Conservation (phyloP, 1,140 invertebrate species). For the Scylla paramamosain region DNA sequence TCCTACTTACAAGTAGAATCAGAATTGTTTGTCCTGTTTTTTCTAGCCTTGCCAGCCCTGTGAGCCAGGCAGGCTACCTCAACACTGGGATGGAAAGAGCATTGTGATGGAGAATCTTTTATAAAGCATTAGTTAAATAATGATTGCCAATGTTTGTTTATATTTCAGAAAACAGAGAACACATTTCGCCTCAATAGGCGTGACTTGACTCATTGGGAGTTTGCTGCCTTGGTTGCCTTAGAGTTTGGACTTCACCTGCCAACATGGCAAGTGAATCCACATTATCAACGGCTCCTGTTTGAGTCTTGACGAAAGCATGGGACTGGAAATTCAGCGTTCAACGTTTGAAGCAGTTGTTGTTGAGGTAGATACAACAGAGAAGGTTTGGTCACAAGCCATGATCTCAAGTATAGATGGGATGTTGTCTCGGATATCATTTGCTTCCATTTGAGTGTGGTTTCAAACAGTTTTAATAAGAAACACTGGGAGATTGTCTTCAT, state of each 20-base stretch:
- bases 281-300: slow-evolving; percentile 95
- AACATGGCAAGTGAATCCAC: slow-evolving; percentile 94
- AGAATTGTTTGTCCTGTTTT: too few relatives aligned
- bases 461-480: slow-evolving; percentile 1
- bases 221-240: slow-evolving; percentile 95
- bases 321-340: slow-evolving; percentile 30
- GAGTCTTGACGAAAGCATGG: slow-evolving; percentile 82
- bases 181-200: slow-evolving; percentile 94
- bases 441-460: background rate
- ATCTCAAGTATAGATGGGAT: background rate
- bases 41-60: too few relatives aligned
- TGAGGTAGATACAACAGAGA: too few relatives aligned
- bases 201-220: slow-evolving; percentile 94
- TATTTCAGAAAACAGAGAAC: slow-evolving; percentile 89
- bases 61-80: too few relatives aligned
- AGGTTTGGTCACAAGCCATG: background rate
- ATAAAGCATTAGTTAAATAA: too few relatives aligned
- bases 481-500: too few relatives aligned
- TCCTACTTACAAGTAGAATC: too few relatives aligned
- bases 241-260: slow-evolving; percentile 97
- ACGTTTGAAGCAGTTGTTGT: background rate
- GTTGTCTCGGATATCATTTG: background rate
- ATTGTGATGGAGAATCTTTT: too few relatives aligned
- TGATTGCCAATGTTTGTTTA: background rate
- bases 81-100: too few relatives aligned